Conservation (phyloP, 2,888 invertebrate genomes). For the Brachyptera putata region DNA sequence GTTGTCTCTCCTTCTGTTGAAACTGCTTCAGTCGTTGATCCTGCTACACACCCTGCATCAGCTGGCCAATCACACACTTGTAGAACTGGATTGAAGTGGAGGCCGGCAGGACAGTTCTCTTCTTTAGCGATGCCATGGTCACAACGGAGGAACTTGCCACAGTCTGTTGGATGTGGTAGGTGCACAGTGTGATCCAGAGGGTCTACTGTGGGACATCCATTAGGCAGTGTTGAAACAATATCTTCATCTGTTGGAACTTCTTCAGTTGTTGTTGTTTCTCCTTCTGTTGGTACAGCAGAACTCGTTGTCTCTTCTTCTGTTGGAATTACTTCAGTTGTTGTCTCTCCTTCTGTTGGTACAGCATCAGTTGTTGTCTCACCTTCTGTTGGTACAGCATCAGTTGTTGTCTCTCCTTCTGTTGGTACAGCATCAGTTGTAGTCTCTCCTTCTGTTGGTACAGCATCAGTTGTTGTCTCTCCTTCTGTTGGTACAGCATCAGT, state of each 20-base stretch:
- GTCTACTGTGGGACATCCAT: not conserved
- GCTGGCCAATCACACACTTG: constrained; percentile 36
- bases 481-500: not conserved
- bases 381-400: not conserved
- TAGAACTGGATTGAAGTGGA: constrained; percentile 35
- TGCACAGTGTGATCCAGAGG: constrained; percentile 13
- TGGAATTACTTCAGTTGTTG: not conserved
- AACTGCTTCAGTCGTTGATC: not conserved
- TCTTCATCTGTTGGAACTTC: too few relatives aligned
- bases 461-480: not conserved
- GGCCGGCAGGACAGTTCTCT: constrained; percentile 33
- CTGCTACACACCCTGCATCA: constrained; percentile 29
- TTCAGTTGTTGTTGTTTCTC: not conserved
- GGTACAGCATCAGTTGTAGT: constrained; percentile 35
- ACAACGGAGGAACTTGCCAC: constrained; percentile 33
- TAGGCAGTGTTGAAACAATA: not conserved
- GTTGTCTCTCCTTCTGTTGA: not conserved
- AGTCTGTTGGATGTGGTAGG: constrained; percentile 15
- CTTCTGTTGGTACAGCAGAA: not conserved
- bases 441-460: constrained; percentile 33
- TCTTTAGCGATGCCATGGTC: constrained; percentile 34
- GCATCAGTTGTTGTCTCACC: not conserved
- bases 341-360: not conserved
- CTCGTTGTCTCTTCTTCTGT: not conserved
- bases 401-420: not conserved